phyloP scores from a whole-genome alignment of 2,888 invertebrate genomes.

The Reticulitermes lucifugus region DNA sequence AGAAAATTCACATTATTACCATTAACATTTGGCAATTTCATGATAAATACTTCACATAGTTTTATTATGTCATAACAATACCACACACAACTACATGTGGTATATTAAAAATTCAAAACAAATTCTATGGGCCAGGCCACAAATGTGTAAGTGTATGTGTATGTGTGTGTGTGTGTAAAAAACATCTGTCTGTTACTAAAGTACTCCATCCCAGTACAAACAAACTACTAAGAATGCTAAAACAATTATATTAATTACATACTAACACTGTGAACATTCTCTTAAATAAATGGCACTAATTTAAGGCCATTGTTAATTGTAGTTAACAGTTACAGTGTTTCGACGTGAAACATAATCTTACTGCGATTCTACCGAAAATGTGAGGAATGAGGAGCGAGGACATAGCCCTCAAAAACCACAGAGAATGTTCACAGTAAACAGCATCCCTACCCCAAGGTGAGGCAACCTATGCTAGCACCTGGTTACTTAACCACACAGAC shows the following conservation, averaged over 20 bases:
- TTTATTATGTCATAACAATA: constrained; percentile 30
- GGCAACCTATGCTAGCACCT: constrained; percentile 24
- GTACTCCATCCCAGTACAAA: constrained; percentile 41
- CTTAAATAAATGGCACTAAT: constrained; percentile 42
- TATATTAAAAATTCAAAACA: constrained; percentile 50
- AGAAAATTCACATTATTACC: constrained; percentile 23
- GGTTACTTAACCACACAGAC: not conserved
- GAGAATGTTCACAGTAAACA: constrained; percentile 48
- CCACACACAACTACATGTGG: constrained; percentile 35
- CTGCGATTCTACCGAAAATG: constrained; percentile 39
- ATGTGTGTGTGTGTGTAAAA: constrained; percentile 42
- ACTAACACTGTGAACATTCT: constrained; percentile 49
- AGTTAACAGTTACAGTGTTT: constrained; percentile 5
- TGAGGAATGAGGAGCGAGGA: constrained; percentile 44
- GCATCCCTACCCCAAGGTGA: constrained; percentile 22
- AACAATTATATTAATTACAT: constrained; percentile 33
- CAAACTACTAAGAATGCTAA: constrained; percentile 39
- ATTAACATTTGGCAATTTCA: constrained; percentile 37
- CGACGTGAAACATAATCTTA: constrained; percentile 20
- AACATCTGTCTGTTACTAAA: constrained; percentile 43
- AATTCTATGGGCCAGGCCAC: constrained; percentile 53
- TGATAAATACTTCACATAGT: constrained; percentile 22
- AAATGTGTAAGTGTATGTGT: constrained; percentile 34
- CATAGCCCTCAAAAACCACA: constrained; percentile 44
- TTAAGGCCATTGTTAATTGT: constrained; percentile 37